Percentiles rank a stretch among this genome's conserved stretches.
phyloP scores from a whole-genome alignment of 2,113 vertebrate genomes.

The Australoheros scitulus region DNA sequence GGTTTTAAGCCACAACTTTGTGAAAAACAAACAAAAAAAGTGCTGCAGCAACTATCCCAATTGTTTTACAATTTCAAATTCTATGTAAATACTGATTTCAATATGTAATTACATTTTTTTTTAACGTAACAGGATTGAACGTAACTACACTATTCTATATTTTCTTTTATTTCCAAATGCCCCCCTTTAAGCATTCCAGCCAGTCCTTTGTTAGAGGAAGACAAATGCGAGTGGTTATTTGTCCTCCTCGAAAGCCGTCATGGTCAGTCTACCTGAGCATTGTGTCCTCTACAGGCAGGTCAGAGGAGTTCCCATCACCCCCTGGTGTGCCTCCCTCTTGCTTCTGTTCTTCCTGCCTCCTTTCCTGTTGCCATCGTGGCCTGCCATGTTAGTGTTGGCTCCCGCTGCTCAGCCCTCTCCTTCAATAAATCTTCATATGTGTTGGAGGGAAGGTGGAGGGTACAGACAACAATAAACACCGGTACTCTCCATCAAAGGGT shows the following conservation, averaged over 20 bases:
- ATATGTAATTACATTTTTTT: neutral
- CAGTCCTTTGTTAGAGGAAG: conserved; percentile 52
- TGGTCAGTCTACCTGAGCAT: conserved; percentile 53
- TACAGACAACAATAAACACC: conserved; percentile 79
- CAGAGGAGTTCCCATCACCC: conserved; percentile 65
- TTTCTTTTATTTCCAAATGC: conserved; percentile 7
- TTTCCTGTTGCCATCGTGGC: conserved; percentile 74
- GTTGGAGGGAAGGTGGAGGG: conserved; percentile 76
- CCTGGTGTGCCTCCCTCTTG: conserved; percentile 61
- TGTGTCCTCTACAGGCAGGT: conserved; percentile 67
- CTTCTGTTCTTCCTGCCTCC: conserved; percentile 69
- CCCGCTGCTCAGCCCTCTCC: conserved; percentile 72
- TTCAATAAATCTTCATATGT: conserved; percentile 81
- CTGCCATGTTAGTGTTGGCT: conserved; percentile 74
- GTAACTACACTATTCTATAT: conserved; percentile 7
- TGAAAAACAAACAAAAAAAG: neutral
- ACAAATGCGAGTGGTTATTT: conserved; percentile 47
- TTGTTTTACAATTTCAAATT: neutral
- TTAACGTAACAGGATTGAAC: conserved; percentile 9
- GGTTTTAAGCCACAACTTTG: too few relatives aligned
- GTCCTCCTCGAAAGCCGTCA: conserved; percentile 49
- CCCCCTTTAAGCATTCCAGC: conserved; percentile 22
- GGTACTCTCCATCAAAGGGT: conserved; percentile 81
- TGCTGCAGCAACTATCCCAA: neutral
- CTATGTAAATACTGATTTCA: neutral